These are phyloP conservation scores for Nephila pilipes DNA, from an alignment of 1,140 invertebrate species.

Conservation along the genomic window DNA sequence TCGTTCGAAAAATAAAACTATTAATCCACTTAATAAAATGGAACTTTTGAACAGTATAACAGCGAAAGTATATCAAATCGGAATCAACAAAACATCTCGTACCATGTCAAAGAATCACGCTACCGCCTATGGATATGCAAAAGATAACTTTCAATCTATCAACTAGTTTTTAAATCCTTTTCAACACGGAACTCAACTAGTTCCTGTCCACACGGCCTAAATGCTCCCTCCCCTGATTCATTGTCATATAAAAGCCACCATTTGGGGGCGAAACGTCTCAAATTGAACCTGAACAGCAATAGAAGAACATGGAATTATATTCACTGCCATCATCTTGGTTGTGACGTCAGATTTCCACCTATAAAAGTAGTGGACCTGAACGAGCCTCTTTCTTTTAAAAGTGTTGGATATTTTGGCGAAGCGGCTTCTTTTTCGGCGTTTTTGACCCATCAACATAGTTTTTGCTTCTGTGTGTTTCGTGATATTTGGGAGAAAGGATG, in stretches of 20 bases:
- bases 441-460: neutral
- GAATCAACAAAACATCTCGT: neutral
- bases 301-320: neutral
- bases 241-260: neutral
- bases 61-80: neutral
- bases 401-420: constrained; percentile 50
- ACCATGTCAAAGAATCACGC: neutral
- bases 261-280: neutral
- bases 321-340: neutral
- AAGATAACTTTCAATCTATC: neutral
- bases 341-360: constrained; percentile 70
- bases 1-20: neutral
- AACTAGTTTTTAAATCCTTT: neutral
- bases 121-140: too few species aligned
- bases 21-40: neutral
- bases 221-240: neutral
- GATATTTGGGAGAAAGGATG: neutral
- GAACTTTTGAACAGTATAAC: neutral
- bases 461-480: neutral
- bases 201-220: neutral
- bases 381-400: constrained; percentile 58
- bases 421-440: constrained; percentile 38
- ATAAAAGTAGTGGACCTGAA: constrained; percentile 75
- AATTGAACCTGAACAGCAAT: neutral
- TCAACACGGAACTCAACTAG: neutral